Conservation (phyloP, 2,888 invertebrate species). For the Tenthredo amoena region DNA sequence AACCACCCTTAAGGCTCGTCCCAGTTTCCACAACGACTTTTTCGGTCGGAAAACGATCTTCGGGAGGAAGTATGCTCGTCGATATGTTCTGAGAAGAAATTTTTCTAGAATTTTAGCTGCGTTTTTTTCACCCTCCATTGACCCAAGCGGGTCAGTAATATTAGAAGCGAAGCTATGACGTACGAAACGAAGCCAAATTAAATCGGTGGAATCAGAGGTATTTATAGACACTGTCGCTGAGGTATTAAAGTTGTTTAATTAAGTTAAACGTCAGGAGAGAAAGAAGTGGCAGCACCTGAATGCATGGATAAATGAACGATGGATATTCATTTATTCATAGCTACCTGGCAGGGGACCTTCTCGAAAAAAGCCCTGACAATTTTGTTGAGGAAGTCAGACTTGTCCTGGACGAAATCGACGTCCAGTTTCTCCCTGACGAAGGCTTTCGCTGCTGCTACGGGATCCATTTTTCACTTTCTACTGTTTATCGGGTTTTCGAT, state of each 20-base stretch:
- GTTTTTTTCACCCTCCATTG: background rate
- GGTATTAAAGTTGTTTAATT: background rate
- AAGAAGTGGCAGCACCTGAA: background rate
- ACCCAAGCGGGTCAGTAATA: background rate
- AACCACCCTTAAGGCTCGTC: conserved; percentile 37
- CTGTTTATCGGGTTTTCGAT: background rate
- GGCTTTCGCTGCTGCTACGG: conserved; percentile 29
- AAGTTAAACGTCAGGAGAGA: background rate
- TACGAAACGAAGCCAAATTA: conserved; percentile 1
- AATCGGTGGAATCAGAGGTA: background rate
- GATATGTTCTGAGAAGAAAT: conserved; percentile 45
- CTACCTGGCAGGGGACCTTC: conserved; percentile 51
- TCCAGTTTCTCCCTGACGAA: conserved; percentile 41
- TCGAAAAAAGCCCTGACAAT: conserved; percentile 47
- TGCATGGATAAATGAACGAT: background rate
- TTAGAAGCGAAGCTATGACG: background rate
- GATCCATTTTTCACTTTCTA: conserved; percentile 42
- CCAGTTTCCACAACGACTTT: conserved; percentile 15
- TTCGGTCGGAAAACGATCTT: conserved; percentile 45
- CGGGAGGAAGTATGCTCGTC: conserved; percentile 23
- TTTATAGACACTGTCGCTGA: background rate
- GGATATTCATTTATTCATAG: background rate
- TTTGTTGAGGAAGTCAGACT: conserved; percentile 23
- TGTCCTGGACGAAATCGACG: conserved; percentile 33
- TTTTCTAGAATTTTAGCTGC: background rate